phyloP scores from a whole-genome alignment of 2,113 vertebrate species.

The Platysteira castanea region DNA sequence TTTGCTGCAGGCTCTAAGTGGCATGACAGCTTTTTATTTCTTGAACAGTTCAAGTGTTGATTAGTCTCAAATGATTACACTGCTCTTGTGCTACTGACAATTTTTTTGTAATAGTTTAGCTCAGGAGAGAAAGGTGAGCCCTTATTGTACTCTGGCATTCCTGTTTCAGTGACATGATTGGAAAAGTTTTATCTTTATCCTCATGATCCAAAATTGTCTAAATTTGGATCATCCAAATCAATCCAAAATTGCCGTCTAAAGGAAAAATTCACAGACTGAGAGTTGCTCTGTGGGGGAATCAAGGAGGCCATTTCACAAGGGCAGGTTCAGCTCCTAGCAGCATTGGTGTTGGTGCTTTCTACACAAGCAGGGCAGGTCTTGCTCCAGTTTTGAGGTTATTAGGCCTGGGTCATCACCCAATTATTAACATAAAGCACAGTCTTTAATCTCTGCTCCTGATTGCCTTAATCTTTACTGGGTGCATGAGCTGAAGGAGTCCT shows the following conservation, averaged over 20 bases:
- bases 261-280: accelerated
- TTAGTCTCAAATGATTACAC: neutral
- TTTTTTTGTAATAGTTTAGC: neutral
- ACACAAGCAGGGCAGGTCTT: neutral
- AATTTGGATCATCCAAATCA: no score
- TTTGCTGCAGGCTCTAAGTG: neutral
- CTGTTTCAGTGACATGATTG: neutral
- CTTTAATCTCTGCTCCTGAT: neutral
- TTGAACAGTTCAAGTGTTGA: neutral
- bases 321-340: neutral
- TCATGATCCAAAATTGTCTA: neutral
- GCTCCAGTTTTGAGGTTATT: neutral
- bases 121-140: neutral
- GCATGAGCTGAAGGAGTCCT: neutral
- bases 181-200: neutral
- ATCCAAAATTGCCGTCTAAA: accelerated
- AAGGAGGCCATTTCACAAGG: neutral
- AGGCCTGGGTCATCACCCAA: neutral
- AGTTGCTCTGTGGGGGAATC: neutral
- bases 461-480: neutral
- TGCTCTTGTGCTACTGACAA: neutral
- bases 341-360: accelerated
- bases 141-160: neutral
- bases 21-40: neutral
- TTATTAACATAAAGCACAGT: neutral